A percentile compares a stretch with the other conserved stretches of the same genome.
Conservation (phyloP, 2,113 vertebrate species). For the Trinectes maculatus region DNA sequence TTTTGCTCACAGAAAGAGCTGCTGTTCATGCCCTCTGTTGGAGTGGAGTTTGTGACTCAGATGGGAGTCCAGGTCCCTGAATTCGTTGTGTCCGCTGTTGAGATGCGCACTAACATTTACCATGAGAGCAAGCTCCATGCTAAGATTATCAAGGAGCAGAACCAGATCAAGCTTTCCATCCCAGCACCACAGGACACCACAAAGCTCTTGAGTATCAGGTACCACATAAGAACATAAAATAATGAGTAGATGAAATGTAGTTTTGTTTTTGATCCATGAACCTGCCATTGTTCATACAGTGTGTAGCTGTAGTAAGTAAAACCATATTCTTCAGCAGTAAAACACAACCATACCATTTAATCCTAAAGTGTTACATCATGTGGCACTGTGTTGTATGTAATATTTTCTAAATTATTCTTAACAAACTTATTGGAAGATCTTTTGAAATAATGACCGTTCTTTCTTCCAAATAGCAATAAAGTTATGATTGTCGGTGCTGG, state of each 20-base stretch:
- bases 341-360: no score
- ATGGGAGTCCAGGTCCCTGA: conserved; percentile 87
- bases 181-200: conserved; percentile 81
- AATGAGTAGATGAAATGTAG: neutral
- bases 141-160: conserved; percentile 75
- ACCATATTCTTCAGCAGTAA: neutral
- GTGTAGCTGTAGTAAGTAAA: neutral
- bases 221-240: conserved; percentile 22
- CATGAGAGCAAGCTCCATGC: conserved; percentile 85
- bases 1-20: conserved; percentile 80
- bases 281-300: neutral
- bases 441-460: conserved; percentile 17
- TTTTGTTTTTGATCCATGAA: neutral
- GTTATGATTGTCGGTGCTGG: conserved; percentile 82
- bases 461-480: conserved; percentile 78
- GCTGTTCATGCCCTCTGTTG: conserved; percentile 84
- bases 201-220: conserved; percentile 88
- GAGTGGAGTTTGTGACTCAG: conserved; percentile 87
- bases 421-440: neutral
- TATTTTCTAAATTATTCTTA: neutral
- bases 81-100: conserved; percentile 83
- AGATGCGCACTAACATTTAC: conserved; percentile 88
- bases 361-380: neutral
- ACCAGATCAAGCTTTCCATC: conserved; percentile 85
- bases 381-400: neutral